phyloP scores from a whole-genome alignment of 1,140 invertebrate genomes.

The Drosophila erecta region DNA sequence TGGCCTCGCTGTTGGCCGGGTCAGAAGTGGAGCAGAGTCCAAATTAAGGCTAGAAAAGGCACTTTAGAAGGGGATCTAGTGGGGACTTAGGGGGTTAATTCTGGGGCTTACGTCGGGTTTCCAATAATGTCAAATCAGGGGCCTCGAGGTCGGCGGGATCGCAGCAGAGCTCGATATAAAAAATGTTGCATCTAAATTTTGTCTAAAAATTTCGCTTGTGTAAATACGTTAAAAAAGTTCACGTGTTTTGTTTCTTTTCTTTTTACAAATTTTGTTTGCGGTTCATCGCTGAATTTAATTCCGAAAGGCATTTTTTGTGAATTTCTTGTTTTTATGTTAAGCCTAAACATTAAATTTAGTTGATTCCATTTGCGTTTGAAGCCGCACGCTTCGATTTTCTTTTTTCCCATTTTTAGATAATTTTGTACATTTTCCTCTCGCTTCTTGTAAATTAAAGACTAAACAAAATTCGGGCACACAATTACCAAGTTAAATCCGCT shows the following conservation, averaged over 20 bases:
- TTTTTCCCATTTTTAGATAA: conserved; percentile 13
- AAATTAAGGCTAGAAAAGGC: conserved; percentile 79
- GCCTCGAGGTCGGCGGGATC: conserved; percentile 10
- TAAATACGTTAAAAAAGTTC: conserved; percentile 71
- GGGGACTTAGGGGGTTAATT: background rate
- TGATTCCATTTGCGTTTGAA: conserved; percentile 55
- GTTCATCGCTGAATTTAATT: conserved; percentile 81
- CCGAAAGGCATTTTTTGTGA: conserved; percentile 84
- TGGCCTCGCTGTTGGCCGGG: background rate
- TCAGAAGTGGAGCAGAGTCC: conserved; percentile 36
- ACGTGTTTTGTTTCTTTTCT: conserved; percentile 31
- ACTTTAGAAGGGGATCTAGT: conserved; percentile 63
- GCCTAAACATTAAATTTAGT: conserved; percentile 83
- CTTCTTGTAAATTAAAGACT: conserved; percentile 51
- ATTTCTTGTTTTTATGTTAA: conserved; percentile 52
- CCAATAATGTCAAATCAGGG: conserved; percentile 35
- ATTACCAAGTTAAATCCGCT: conserved; percentile 56
- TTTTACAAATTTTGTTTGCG: conserved; percentile 57
- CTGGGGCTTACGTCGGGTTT: background rate
- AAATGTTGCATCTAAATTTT: conserved; percentile 76
- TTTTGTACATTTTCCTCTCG: conserved; percentile 56
- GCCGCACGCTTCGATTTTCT: conserved; percentile 31
- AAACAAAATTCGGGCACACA: conserved; percentile 72
- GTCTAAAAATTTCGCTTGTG: conserved; percentile 68
- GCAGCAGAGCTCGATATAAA: conserved; percentile 39